These are phyloP conservation scores for Adrianichthys oophorus DNA, from an alignment of 2,797 vertebrate species.

Conservation along the genomic window DNA sequence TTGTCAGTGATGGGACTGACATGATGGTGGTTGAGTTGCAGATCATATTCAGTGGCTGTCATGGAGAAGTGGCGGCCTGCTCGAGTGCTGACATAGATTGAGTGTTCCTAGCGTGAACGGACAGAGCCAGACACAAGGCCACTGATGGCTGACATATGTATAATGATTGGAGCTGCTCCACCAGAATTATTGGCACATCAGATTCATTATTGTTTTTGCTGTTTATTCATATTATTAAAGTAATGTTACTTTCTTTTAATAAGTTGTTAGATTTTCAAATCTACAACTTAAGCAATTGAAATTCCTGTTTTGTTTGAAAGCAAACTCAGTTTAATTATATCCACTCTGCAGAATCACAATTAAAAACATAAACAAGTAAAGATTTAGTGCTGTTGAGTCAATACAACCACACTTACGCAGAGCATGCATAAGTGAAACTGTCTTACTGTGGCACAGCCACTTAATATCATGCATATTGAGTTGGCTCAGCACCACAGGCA, in stretches of 20 bases:
- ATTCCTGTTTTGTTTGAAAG: slow-evolving; percentile 29
- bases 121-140: slow-evolving; percentile 72
- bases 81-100: slow-evolving; percentile 77
- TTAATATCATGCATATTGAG: slow-evolving; percentile 74
- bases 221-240: slow-evolving; percentile 4
- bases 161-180: slow-evolving; percentile 54
- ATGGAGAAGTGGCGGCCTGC: slow-evolving; percentile 60
- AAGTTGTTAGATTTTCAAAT: background rate
- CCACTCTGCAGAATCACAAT: slow-evolving; percentile 75
- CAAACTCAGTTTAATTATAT: slow-evolving; percentile 59
- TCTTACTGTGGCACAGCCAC: slow-evolving; percentile 58
- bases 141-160: slow-evolving; percentile 73
- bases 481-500: slow-evolving; percentile 71
- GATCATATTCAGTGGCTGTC: slow-evolving; percentile 74
- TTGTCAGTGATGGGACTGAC: slow-evolving; percentile 56
- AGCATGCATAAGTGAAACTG: slow-evolving; percentile 77
- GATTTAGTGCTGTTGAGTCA: slow-evolving; percentile 76
- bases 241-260: slow-evolving; percentile 1
- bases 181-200: slow-evolving; percentile 50
- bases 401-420: slow-evolving; percentile 64
- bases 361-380: slow-evolving; percentile 82
- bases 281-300: slow-evolving; percentile 3
- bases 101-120: slow-evolving; percentile 65
- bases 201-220: slow-evolving; percentile 10
- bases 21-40: slow-evolving; percentile 71